Evolutionary conservation across 2,888 invertebrate species (phyloP).

Genomic region (Leptothorax acervorum): DNA sequence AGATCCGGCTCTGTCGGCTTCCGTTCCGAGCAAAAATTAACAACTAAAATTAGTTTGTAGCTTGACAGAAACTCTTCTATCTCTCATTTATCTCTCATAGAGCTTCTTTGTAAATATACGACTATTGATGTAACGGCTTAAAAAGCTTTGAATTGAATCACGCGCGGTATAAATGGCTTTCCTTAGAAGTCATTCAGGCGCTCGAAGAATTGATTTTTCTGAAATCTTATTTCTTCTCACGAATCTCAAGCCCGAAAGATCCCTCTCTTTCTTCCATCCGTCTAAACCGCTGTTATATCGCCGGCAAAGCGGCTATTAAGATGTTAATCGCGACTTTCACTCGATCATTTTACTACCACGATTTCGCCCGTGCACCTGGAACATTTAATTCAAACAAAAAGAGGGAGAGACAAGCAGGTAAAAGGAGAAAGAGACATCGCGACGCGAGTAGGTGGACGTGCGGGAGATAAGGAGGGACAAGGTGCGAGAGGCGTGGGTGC

Average conservation of each 20-base stretch:
- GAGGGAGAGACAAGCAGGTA: background rate
- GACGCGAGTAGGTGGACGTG: constrained; percentile 21
- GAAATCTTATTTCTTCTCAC: constrained; percentile 8
- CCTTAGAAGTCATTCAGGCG: background rate
- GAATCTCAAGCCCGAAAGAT: background rate
- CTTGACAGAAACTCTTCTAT: background rate
- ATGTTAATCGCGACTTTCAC: constrained; percentile 46
- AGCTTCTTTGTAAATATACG: background rate
- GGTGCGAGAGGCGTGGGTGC: constrained; percentile 47
- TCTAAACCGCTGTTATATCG: constrained; percentile 1
- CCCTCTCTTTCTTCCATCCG: background rate
- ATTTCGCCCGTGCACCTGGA: constrained; percentile 1
- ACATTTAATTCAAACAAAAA: background rate
- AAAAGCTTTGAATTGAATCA: background rate
- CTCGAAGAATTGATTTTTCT: background rate
- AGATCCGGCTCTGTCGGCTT: constrained; percentile 48
- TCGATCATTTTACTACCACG: constrained; percentile 19
- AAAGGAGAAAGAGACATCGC: constrained; percentile 11
- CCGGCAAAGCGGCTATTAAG: constrained; percentile 16
- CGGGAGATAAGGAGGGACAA: constrained; percentile 20
- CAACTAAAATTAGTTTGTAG: background rate
- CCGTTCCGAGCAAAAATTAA: constrained; percentile 22
- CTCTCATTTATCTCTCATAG: background rate
- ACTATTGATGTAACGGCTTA: background rate
- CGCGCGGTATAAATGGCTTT: background rate